Percentiles rank a stretch among this genome's conserved stretches.
Evolutionary conservation across 1,140 invertebrate genomes (phyloP).

Genomic region (Procambarus clarkii): DNA sequence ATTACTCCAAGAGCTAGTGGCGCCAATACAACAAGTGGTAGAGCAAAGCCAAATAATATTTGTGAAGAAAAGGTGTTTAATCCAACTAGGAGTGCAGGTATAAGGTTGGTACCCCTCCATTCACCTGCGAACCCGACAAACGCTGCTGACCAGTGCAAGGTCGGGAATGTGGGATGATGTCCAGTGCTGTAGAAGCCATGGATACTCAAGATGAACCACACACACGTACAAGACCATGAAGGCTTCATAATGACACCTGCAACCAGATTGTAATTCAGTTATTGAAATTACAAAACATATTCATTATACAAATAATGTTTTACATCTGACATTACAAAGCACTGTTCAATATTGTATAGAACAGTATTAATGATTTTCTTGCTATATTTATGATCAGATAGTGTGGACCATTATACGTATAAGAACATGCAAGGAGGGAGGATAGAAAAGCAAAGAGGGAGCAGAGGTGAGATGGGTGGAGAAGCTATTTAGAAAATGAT

Average conservation of each 20-base stretch:
- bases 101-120: conserved; percentile 73
- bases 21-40: conserved; percentile 87
- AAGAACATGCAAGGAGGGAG: too few species aligned
- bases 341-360: too few species aligned
- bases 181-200: conserved; percentile 89
- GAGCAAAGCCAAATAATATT: conserved; percentile 79
- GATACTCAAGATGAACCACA: conserved; percentile 81
- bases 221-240: conserved; percentile 64
- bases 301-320: too few species aligned
- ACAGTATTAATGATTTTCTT: too few species aligned
- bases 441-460: too few species aligned
- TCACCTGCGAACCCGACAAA: conserved; percentile 84
- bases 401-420: too few species aligned
- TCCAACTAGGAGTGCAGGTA: conserved; percentile 76
- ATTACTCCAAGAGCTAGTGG: conserved; percentile 78
- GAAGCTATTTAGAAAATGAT: too few species aligned
- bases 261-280: background rate
- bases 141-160: conserved; percentile 93
- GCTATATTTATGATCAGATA: too few species aligned
- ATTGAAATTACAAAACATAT: background rate
- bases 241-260: conserved; percentile 28
- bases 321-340: too few species aligned
- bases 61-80: conserved; percentile 78
- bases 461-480: too few species aligned
- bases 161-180: conserved; percentile 91